These are phyloP conservation scores for Xestia ashworthii DNA, from an alignment of 2,888 invertebrate species.

Conservation along the genomic window DNA sequence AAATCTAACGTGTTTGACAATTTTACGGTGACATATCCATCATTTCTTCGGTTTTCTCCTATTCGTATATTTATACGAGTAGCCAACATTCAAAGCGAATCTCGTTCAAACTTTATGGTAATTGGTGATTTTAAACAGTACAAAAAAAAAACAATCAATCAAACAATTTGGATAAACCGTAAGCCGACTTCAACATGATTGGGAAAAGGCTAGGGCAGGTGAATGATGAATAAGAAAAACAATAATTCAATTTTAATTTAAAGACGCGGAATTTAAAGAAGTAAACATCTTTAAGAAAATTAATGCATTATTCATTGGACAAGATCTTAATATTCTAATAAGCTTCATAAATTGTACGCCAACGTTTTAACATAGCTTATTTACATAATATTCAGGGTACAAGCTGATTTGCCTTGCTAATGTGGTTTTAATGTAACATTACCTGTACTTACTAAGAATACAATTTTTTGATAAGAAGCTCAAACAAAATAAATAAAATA, in stretches of 20 bases:
- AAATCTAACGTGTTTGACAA: too few species aligned
- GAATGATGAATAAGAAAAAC: neutral
- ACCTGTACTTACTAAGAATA: neutral
- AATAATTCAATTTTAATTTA: neutral
- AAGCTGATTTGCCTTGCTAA: conserved; percentile 25
- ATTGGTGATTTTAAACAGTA: neutral
- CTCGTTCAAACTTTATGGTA: neutral
- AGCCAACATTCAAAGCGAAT: neutral
- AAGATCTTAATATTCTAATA: neutral
- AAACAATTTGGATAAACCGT: too few species aligned
- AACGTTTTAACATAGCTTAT: neutral
- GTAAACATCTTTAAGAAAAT: neutral
- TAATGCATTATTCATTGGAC: conserved; percentile 2
- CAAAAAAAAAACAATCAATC: neutral
- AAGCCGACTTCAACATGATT: too few species aligned
- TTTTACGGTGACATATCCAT: too few species aligned
- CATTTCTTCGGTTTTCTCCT: neutral
- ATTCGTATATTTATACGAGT: too few species aligned
- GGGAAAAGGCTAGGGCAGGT: too few species aligned
- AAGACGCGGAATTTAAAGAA: neutral
- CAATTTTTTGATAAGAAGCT: conserved; percentile 11
- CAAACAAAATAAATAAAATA: conserved; percentile 1
- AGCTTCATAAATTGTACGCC: neutral
- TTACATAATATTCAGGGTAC: conserved; percentile 6
- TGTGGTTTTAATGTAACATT: conserved; percentile 9